A percentile compares a stretch with the other conserved stretches of the same genome.
Evolutionary conservation across 1,140 invertebrate genomes (phyloP).

Genomic region (Dendrolimus punctatus): DNA sequence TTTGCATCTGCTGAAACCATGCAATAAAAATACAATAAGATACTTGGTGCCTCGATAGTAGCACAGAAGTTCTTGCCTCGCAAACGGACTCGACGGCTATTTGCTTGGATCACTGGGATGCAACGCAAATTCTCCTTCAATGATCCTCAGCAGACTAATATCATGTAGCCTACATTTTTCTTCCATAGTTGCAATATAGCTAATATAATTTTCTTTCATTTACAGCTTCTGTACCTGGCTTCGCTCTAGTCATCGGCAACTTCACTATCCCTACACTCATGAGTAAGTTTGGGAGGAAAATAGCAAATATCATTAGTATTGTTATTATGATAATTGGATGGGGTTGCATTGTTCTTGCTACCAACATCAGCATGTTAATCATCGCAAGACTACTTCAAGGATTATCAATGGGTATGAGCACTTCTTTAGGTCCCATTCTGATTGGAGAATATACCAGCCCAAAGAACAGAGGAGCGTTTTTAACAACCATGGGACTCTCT

Average conservation of each 20-base stretch:
- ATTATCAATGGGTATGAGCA: slow-evolving; percentile 7
- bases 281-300: slow-evolving; percentile 7
- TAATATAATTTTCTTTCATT: neutral
- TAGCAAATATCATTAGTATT: slow-evolving; percentile 2
- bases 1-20: too few relatives aligned
- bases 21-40: too few relatives aligned
- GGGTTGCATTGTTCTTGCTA: slow-evolving; percentile 4
- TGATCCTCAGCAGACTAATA: too few relatives aligned
- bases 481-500: slow-evolving; percentile 21
- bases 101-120: too few relatives aligned
- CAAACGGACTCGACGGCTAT: too few relatives aligned
- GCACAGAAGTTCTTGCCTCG: too few relatives aligned
- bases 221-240: slow-evolving; percentile 6
- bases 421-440: slow-evolving; percentile 4
- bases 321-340: slow-evolving; percentile 7
- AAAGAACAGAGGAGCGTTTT: slow-evolving; percentile 15
- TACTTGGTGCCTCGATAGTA: too few relatives aligned
- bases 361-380: slow-evolving; percentile 4
- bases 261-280: slow-evolving; percentile 6
- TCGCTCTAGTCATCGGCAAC: slow-evolving; percentile 4
- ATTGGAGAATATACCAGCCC: slow-evolving; percentile 12
- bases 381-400: slow-evolving; percentile 9
- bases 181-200: too few relatives aligned
- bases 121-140: too few relatives aligned
- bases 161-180: too few relatives aligned